Conservation (phyloP, 2,888 invertebrate genomes). For the Lasioglossum marginatum region DNA sequence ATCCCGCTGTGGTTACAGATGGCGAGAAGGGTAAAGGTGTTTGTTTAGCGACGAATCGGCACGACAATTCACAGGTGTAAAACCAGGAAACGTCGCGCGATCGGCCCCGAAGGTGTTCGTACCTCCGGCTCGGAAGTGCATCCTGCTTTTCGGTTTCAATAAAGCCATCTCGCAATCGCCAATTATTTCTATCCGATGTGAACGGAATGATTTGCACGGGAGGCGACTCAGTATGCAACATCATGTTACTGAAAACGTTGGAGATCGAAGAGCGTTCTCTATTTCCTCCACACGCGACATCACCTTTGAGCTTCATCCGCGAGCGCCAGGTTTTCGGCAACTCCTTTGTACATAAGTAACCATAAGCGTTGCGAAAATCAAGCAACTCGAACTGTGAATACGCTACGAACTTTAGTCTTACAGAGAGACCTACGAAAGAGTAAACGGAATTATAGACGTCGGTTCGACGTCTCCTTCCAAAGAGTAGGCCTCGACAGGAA, state of each 20-base stretch:
- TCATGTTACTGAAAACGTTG: not conserved
- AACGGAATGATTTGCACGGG: not conserved
- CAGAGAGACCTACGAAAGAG: not conserved
- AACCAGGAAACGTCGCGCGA: slow-evolving; percentile 1
- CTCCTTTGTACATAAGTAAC: not conserved
- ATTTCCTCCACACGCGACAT: not conserved
- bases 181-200: not conserved
- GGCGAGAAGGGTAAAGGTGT: slow-evolving; percentile 22
- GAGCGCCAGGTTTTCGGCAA: not conserved
- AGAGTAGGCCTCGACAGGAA: not conserved
- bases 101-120: not conserved
- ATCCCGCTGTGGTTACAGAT: not conserved
- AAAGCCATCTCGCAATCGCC: not conserved
- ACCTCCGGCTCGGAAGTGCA: slow-evolving; percentile 11
- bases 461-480: not conserved
- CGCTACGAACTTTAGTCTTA: not conserved
- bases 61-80: not conserved
- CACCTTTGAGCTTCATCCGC: not conserved
- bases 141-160: not conserved
- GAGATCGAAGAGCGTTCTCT: not conserved
- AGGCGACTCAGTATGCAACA: not conserved
- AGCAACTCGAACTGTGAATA: not conserved
- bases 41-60: not conserved
- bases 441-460: not conserved
- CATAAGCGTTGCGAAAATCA: not conserved